These are phyloP conservation scores for Chinchilla lanigera DNA, from an alignment of 2,113 vertebrate species.

Conservation along the genomic window DNA sequence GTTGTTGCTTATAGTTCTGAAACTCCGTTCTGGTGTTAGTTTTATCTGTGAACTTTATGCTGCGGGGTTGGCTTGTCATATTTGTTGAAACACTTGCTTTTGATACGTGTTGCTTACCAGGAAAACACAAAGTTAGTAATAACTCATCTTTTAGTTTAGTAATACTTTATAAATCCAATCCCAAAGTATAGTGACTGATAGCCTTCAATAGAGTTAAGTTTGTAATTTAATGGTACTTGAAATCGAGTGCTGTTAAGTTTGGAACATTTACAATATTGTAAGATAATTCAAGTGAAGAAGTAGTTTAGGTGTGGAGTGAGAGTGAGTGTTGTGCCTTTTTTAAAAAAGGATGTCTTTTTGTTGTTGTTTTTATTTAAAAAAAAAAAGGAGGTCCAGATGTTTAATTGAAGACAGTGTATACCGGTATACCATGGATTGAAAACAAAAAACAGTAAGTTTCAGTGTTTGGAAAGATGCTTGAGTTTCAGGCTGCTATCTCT, in stretches of 20 bases:
- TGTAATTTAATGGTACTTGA: conserved; percentile 44
- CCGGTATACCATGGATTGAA: background rate
- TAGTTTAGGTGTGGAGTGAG: background rate
- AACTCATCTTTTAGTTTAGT: conserved; percentile 44
- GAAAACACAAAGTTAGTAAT: background rate
- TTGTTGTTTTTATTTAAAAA: background rate
- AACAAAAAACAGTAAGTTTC: conserved; percentile 34
- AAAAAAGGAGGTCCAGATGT: background rate
- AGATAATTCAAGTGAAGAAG: conserved; percentile 27
- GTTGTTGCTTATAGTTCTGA: conserved; percentile 47
- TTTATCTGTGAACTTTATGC: conserved; percentile 34
- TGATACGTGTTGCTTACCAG: background rate
- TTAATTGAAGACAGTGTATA: background rate
- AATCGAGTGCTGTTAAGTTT: background rate
- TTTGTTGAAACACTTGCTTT: conserved; percentile 52
- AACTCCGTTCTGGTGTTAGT: conserved; percentile 22
- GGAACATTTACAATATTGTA: background rate
- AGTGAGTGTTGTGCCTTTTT: conserved; percentile 27
- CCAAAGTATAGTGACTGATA: background rate
- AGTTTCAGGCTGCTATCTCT: conserved; percentile 44
- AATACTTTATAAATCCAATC: conserved; percentile 6
- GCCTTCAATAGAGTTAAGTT: background rate
- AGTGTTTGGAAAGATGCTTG: conserved; percentile 47
- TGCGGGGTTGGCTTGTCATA: conserved; percentile 12
- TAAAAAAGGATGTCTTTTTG: conserved; percentile 56